These are phyloP conservation scores for Schizopygopsis pylzovi DNA, from an alignment of 2,797 vertebrate genomes.

Conservation along the genomic window DNA sequence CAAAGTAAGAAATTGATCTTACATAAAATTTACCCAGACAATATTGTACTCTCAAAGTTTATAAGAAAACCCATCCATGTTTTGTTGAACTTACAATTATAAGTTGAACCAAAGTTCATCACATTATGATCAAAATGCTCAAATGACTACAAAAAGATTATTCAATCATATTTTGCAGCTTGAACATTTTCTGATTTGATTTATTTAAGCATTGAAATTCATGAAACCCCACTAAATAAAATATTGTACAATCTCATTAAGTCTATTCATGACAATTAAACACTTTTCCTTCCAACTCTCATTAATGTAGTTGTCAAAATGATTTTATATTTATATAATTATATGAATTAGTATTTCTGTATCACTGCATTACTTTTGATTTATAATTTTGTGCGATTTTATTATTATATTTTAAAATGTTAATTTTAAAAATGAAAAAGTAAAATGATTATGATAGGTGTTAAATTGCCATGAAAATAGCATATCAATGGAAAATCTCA, in stretches of 20 bases:
- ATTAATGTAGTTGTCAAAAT: not conserved
- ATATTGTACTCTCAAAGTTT: not conserved
- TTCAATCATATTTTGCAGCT: conserved; percentile 69
- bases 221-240: not conserved
- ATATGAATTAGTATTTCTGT: not conserved
- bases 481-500: not conserved
- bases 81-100: no score
- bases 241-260: not conserved
- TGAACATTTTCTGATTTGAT: not conserved
- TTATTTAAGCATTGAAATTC: not conserved
- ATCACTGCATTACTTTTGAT: no score
- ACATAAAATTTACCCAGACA: not conserved
- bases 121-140: conserved; percentile 45
- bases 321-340: no score
- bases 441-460: no score
- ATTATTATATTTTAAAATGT: not conserved
- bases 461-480: not conserved
- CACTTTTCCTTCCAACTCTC: no score
- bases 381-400: no score
- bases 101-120: conserved; percentile 5
- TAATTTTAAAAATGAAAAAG: not conserved
- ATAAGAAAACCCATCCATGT: not conserved
- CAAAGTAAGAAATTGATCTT: not conserved
- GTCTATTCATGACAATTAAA: not conserved
- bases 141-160: conserved; percentile 50